Evolutionary conservation across 2,888 invertebrate species (phyloP).

Genomic region (Galerucella pusilla): DNA sequence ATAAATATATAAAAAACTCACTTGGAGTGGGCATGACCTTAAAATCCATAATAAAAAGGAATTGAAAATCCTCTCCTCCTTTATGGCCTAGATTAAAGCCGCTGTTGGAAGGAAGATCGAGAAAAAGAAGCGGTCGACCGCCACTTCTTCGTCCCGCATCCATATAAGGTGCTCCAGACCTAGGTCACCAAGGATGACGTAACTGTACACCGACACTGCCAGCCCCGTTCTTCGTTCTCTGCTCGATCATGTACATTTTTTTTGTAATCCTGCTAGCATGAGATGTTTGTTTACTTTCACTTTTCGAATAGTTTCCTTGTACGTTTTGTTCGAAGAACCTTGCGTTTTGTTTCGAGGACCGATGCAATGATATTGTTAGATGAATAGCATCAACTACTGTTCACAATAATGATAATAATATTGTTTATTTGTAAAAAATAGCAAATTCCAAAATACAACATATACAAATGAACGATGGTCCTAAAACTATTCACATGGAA

Average conservation of each 20-base stretch:
- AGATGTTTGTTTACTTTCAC: conserved; percentile 27
- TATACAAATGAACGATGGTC: too few species aligned
- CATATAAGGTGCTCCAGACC: conserved; percentile 51
- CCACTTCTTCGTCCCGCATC: conserved; percentile 37
- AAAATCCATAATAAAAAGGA: not conserved
- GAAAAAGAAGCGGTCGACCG: conserved; percentile 19
- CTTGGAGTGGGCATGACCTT: not conserved
- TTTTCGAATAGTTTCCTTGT: conserved; percentile 16
- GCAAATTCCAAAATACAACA: too few species aligned
- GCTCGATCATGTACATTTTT: conserved; percentile 19
- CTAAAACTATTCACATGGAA: too few species aligned
- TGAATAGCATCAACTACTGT: too few species aligned
- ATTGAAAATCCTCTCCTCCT: not conserved
- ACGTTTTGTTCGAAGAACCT: conserved; percentile 33
- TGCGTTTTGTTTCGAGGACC: conserved; percentile 13
- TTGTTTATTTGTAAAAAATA: too few species aligned
- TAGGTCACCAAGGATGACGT: conserved; percentile 49
- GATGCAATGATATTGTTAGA: not conserved
- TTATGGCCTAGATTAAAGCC: conserved; percentile 1
- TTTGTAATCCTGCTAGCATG: conserved; percentile 7
- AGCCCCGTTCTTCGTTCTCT: conserved; percentile 22
- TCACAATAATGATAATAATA: too few species aligned
- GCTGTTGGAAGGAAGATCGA: conserved; percentile 8
- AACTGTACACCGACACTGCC: conserved; percentile 30
- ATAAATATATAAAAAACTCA: not conserved